Base-by-base conservation (phyloP, 2,888 invertebrate species). In the Yponomeuta cagnagella region DNA sequence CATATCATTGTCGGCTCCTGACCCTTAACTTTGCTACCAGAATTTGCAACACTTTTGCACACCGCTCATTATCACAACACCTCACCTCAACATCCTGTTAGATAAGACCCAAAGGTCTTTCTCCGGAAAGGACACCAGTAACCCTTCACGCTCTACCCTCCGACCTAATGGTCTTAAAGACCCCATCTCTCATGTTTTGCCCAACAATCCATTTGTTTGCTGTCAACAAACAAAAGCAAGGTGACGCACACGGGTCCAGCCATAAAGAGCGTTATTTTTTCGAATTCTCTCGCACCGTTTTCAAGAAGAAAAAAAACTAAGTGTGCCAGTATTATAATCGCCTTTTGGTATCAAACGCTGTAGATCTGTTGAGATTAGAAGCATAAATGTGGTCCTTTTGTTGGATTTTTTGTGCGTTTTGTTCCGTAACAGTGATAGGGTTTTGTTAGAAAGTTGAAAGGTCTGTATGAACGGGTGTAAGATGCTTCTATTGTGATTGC, bases 151-250 rank as follows among this genome's bases (percentile, higher is more conserved):
- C 88, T 85, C 81, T 86, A 87, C 84, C 89, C 88, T 85, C 84
- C 85, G 86, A 85, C 85, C 83, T 84, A 85, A 86, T 87, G 80
- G 77, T 78, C 77, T 82, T 75, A 77, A 78, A 85, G 82, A 86
- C 87, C 88, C 86, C 82, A 75, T 73, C 77, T 76, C 80, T 78
- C 79, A 79, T 85, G 84, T 87, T 88, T 86, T 82, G 86, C 79
- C 78, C 83, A 86, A 86, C 87, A 88, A 89, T 90, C 90, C 88
- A 91, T 92, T 90, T 91, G 91, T 91, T 92, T 90, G 87, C 85
- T 85, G 90, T 88, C 89, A 89, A 85, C 86, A 86, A 86, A 91
- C 89, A 91, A 90, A 82, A 82, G 84, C 83, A 85, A 89, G 89
- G 89, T 89, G 89, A 64, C 30, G 68, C 64, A 82, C 83, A 88